Percentiles rank a stretch among this genome's conserved stretches.
phyloP scores from a whole-genome alignment of 2,888 invertebrate species.

The Diarsia mendica region DNA sequence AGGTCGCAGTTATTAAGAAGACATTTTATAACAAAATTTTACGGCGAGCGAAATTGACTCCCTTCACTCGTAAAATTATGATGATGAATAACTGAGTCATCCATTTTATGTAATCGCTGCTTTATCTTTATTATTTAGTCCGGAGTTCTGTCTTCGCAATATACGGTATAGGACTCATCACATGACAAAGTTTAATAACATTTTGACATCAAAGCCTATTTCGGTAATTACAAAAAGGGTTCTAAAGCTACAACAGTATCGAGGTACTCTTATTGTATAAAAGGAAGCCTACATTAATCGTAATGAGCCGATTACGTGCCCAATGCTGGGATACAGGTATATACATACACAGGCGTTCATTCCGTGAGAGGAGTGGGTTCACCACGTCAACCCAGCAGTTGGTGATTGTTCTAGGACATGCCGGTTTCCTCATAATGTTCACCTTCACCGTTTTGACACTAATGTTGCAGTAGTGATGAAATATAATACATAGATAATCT shows the following conservation, averaged over 20 bases:
- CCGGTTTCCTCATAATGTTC: not conserved
- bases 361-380: not conserved
- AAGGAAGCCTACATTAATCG: not conserved
- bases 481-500: not conserved
- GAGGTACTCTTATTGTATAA: not conserved
- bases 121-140: conserved; percentile 38
- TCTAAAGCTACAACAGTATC: no score
- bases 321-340: no score
- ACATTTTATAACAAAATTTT: conserved; percentile 46
- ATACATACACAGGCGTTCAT: no score
- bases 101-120: conserved; percentile 21
- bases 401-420: not conserved
- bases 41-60: conserved; percentile 45
- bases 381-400: not conserved
- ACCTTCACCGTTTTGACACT: not conserved
- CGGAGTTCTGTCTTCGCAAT: not conserved
- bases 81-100: conserved; percentile 54
- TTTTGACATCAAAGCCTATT: not conserved
- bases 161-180: no score
- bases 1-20: conserved; percentile 43
- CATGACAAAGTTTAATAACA: not conserved
- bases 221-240: not conserved
- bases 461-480: no score
- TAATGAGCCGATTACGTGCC: not conserved
- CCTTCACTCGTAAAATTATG: conserved; percentile 54